These are phyloP conservation scores for Myotis pilosus DNA, from an alignment of 2,797 vertebrate species.

Conservation along the genomic window DNA sequence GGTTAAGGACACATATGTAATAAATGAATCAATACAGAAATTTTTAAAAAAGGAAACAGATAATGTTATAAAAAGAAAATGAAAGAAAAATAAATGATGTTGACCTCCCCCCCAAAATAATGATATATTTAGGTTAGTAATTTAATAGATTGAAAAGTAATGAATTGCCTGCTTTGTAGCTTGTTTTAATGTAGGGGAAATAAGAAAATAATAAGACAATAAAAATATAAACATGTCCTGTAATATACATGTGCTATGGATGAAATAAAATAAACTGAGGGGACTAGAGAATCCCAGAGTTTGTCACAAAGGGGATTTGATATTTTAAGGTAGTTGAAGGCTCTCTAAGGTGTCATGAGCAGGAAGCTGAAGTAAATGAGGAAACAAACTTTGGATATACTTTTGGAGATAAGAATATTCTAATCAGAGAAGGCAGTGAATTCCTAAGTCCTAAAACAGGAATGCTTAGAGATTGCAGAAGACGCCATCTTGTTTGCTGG, in stretches of 20 bases:
- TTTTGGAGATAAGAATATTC: not conserved
- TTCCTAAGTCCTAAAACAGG: not conserved
- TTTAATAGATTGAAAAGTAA: not conserved
- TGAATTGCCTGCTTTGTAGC: not conserved
- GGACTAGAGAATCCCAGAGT: not conserved
- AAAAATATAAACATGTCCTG: not conserved
- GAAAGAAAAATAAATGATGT: too few species aligned
- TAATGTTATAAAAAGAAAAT: too few species aligned
- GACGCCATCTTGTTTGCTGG: not conserved
- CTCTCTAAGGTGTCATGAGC: not conserved
- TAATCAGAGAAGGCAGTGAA: not conserved
- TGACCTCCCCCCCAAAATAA: too few species aligned
- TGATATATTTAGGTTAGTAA: not conserved
- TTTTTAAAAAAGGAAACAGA: too few species aligned
- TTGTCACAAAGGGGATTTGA: not conserved
- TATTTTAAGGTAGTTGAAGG: not conserved
- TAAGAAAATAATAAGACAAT: not conserved
- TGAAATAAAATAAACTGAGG: not conserved
- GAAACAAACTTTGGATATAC: not conserved
- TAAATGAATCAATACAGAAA: too few species aligned
- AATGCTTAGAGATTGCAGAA: not conserved
- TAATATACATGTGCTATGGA: not conserved
- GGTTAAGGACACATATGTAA: too few species aligned
- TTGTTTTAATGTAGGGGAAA: not conserved
- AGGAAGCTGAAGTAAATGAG: not conserved